Conservation (phyloP, 2,888 invertebrate genomes). For the Leptopilina syphax region DNA sequence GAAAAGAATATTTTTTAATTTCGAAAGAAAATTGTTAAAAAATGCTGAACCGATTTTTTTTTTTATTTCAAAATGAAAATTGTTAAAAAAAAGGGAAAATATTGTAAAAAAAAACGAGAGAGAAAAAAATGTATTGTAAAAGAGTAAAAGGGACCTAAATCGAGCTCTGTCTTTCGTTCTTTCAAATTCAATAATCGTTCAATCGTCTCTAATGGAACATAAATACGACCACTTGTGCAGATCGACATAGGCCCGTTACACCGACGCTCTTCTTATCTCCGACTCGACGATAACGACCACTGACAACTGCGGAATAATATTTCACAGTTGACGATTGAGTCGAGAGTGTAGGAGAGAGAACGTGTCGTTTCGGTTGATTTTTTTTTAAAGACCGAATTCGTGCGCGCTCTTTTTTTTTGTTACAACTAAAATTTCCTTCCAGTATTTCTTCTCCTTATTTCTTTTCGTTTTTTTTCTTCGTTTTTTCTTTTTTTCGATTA, state of each 20-base stretch:
- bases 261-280: constrained; percentile 38
- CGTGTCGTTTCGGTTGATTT: constrained; percentile 16
- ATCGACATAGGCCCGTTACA: constrained; percentile 15
- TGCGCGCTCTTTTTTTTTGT: not conserved
- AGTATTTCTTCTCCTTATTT: too few species aligned
- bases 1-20: too few species aligned
- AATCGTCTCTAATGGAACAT: constrained; percentile 9
- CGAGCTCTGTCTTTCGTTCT: not conserved
- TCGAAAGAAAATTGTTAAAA: too few species aligned
- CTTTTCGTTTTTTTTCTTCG: too few species aligned
- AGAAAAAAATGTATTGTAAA: not conserved
- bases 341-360: constrained; percentile 9
- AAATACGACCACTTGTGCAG: constrained; percentile 26
- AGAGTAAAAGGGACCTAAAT: constrained; percentile 8
- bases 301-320: constrained; percentile 51
- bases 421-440: too few species aligned
- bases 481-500: too few species aligned
- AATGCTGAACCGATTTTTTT: too few species aligned
- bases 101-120: too few species aligned
- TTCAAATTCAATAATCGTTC: constrained; percentile 22
- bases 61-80: too few species aligned
- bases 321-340: constrained; percentile 46
- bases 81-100: too few species aligned
- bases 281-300: constrained; percentile 55
- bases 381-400: constrained; percentile 4